phyloP scores from a whole-genome alignment of 1,140 invertebrate species.

The Formica exsecta region DNA sequence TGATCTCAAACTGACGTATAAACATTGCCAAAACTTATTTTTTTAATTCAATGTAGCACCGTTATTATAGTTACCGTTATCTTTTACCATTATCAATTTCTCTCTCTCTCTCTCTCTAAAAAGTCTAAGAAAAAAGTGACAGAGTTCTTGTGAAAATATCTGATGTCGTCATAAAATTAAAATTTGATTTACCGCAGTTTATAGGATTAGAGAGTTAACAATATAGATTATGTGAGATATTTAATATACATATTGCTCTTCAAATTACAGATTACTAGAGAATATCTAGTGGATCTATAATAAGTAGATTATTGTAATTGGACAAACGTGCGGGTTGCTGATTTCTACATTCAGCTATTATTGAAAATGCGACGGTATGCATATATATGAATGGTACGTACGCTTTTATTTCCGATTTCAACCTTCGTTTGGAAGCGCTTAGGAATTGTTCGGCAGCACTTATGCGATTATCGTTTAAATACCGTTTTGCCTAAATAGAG shows the following conservation, averaged over 20 bases:
- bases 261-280: not conserved
- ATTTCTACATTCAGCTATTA: no score
- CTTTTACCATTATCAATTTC: no score
- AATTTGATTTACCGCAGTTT: not conserved
- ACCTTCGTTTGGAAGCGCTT: not conserved
- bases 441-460: conserved; percentile 21
- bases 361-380: not conserved
- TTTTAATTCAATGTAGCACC: no score
- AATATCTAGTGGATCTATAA: not conserved
- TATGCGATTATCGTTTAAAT: conserved; percentile 18
- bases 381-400: not conserved
- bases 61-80: no score
- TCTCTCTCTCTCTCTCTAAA: not conserved
- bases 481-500: conserved; percentile 41
- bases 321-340: not conserved
- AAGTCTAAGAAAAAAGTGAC: not conserved
- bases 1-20: not conserved
- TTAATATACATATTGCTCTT: not conserved
- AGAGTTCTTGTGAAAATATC: not conserved
- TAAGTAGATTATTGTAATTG: not conserved
- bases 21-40: not conserved
- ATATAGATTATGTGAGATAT: not conserved
- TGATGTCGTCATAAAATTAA: not conserved
- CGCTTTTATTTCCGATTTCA: not conserved
- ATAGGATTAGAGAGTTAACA: not conserved